Evolutionary conservation across 2,888 invertebrate genomes (phyloP), one percentile per base, ranked within the genome.

Genomic region (Pocota personata): DNA sequence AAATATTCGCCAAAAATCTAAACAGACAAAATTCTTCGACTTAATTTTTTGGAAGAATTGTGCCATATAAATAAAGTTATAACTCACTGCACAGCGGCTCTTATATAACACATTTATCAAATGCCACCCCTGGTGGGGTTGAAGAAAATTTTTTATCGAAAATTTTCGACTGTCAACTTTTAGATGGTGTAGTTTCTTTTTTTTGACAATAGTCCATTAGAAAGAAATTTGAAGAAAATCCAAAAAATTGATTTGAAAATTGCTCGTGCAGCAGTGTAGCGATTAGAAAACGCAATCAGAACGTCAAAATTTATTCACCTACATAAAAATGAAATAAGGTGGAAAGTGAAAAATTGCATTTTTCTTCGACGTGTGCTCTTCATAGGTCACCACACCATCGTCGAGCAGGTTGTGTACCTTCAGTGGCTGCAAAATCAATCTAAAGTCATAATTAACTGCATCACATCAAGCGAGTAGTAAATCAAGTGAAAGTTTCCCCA

Each of bases 111-210:
- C 32, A 72, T 37, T 27, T 6, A 5, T 1, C 19, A 10, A 30
- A 43, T 52, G 24, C n/a, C 84, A 84, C 5, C 10, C 24, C 78
- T 78, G 78, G 14, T 78, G 1, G 21, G 48, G 37, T n/a, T n/a
- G 16, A 46, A 60, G 40, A 40, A 32, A 27, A 58, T 30, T 46
- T 24, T 46, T 64, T 40, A 82, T 77, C 80, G 86, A 86, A 82
- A 30, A 67, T 46, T 76, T 48, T 40, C n/a, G 64, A 50, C 82
- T 64, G 82, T 40, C 80, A 82, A 67, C 12, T 76, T n/a, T 76
- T 80, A 60, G 71, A 80, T 80, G 80, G 84, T 82, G 76, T 86
- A 86, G 86, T 86, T 82, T 86, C 84, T 86, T 80, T 76, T 75
- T 78, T 86, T 86, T 86, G 80, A 82, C 80, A 80, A 76, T 80